Evolutionary conservation across 2,888 invertebrate genomes (phyloP).

Genomic region (Plemyria rubiginata): DNA sequence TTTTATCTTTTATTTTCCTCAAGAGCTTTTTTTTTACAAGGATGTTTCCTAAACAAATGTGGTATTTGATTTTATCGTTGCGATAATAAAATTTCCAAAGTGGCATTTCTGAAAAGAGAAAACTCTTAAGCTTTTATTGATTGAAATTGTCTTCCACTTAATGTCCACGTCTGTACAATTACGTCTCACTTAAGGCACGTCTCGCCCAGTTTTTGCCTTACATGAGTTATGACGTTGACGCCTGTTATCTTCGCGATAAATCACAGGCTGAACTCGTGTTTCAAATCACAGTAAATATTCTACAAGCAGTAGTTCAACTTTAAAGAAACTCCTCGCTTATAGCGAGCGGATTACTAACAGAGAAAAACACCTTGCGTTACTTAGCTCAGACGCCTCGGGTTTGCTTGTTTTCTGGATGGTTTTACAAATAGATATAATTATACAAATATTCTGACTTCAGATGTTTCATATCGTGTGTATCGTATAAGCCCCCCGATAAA

Average conservation of each 20-base stretch:
- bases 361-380: no score
- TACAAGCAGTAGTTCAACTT: slow-evolving; percentile 22
- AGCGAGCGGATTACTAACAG: no score
- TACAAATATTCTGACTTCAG: no score
- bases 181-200: slow-evolving; percentile 59
- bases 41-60: background rate
- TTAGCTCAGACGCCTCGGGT: no score
- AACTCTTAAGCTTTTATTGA: slow-evolving; percentile 23
- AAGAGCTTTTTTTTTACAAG: background rate
- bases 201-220: slow-evolving; percentile 63
- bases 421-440: no score
- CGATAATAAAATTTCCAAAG: slow-evolving; percentile 4
- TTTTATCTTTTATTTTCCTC: no score
- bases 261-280: slow-evolving; percentile 50
- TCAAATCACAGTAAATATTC: slow-evolving; percentile 15
- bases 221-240: slow-evolving; percentile 71
- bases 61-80: background rate
- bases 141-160: slow-evolving; percentile 34
- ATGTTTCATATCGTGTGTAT: no score
- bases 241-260: slow-evolving; percentile 70
- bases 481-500: no score
- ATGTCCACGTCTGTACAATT: slow-evolving; percentile 64
- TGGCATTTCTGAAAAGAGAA: background rate
- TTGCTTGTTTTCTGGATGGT: no score
- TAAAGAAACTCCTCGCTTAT: no score